Percentiles rank a stretch among this genome's conserved stretches.
These are phyloP conservation scores for Drosophila ercepeae DNA, from an alignment of 1,140 invertebrate species.

Conservation along the genomic window DNA sequence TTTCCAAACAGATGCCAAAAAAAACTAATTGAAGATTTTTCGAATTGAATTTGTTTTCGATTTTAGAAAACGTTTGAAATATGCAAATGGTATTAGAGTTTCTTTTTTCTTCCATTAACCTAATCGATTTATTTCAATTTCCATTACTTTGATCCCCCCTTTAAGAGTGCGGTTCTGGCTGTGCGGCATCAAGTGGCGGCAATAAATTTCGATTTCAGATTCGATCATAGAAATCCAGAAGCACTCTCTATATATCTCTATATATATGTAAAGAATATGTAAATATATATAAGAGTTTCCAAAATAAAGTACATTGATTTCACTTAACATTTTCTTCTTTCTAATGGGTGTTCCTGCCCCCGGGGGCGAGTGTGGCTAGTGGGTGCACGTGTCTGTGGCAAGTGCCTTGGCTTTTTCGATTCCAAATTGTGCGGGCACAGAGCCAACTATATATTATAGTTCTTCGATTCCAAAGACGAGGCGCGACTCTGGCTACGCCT, in stretches of 20 bases:
- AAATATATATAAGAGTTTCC: slow-evolving; percentile 5
- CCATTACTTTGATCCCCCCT: slow-evolving; percentile 30
- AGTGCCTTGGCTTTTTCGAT: slow-evolving; percentile 29
- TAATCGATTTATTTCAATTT: slow-evolving; percentile 45
- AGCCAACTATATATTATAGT: slow-evolving; percentile 35
- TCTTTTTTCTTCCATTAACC: slow-evolving; percentile 36
- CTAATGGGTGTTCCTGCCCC: slow-evolving; percentile 1
- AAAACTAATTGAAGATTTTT: slow-evolving; percentile 27
- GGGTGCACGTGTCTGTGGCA: slow-evolving; percentile 44
- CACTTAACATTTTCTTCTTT: slow-evolving; percentile 61
- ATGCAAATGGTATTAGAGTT: slow-evolving; percentile 28
- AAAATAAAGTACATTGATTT: slow-evolving; percentile 66
- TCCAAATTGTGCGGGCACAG: slow-evolving; percentile 35
- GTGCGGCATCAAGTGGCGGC: slow-evolving; percentile 37
- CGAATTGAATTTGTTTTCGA: too few species aligned
- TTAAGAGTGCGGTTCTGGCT: slow-evolving; percentile 5
- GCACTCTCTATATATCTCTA: slow-evolving; percentile 16
- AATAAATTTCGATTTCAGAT: slow-evolving; percentile 43
- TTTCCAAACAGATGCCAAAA: slow-evolving; percentile 21
- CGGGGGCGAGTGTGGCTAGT: neutral
- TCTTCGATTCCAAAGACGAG: slow-evolving; percentile 17
- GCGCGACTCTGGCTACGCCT: slow-evolving; percentile 47
- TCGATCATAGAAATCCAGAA: slow-evolving; percentile 11
- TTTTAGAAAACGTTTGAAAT: slow-evolving; percentile 13
- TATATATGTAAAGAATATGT: neutral